Base-by-base conservation (phyloP, 2,113 vertebrate species). In the Sisor rabdophorus region DNA sequence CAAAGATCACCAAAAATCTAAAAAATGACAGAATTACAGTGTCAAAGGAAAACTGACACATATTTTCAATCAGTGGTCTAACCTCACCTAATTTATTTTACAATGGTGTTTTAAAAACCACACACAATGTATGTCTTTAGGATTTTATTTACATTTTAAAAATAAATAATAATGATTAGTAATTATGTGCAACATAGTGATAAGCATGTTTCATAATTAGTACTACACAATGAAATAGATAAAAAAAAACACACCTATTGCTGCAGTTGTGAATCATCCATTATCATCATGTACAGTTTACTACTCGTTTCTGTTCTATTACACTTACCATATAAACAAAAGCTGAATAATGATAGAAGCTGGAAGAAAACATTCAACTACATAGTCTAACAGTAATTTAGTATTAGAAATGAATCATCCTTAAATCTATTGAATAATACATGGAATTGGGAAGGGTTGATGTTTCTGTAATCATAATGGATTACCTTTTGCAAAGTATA, bases 401-500 rank as follows among this genome's bases (percentile, higher is more conserved):
- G 79, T 82, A 85, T 86, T 85, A 78, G 67, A 64, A 87, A 89
- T 86, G 86, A 87, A 89, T 85, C 87, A 86, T 86, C 84, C 81
- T 74, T 22, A 65, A 72, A 72, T 80, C 82, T 79, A 83, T 48
- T 90, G 84, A 88, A 87, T 89, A 88, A 89, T 88, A 79, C 80
- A 84, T 79, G 24, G 82, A 82, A 56, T 73, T 84, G 85, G 86
- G 87, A 81, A 82, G 84, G 89, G 88, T 85, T 89, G 85, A 88
- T 88, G 88, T 85, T 85, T 84, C 86, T 82, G 79, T 76, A 67
- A 88, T 86, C 87, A 87, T 89, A 89, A 91, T 89, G 85, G 89
- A 91, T 90, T 84, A 86, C 86, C 73, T 87, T 90, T 92, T 87
- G 91, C 89, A 89, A 90, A 87, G 81, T 83, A 86, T 87, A 84